Evolutionary conservation across 1,140 invertebrate genomes (phyloP), one percentile per base, ranked within the genome.

Genomic region (Anoplophora glabripennis): DNA sequence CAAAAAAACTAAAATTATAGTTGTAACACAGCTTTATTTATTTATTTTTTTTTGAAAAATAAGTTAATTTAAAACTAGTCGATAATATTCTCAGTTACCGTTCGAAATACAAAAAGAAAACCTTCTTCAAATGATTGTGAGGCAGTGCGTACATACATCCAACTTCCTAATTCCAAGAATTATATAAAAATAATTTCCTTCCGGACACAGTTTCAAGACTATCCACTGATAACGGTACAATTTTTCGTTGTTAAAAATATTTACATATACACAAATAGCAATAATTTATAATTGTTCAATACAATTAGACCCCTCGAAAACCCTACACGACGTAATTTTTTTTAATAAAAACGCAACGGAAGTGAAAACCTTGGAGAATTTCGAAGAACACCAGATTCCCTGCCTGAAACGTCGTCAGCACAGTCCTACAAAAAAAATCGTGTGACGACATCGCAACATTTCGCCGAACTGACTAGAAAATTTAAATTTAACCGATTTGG

Each of bases 11-110:
- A 56, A 61, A 47, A 47, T 59, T 61, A 64, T 51, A 64, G 61
- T 61, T 59, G 55, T 68, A 68, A 68, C 66, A 68, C 66, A 68
- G 66, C 66, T 62, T 63, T 65, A 53, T 61, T n/a, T n/a, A n/a
- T n/a, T n/a, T n/a, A n/a, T n/a, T n/a, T n/a, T n/a, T 60, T 59
- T 51, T 53, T 53, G 34, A 57, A 57, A 54, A 66, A 66, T 57
- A 66, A 65, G 52, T 65, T 65, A 64, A 65, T 56, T 51, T 51
- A 36, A 58, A 53, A 38, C 46, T 51, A 58, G 11, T n/a, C 14
- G 18, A 48, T 59, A 8, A 53, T 44, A 44, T 18, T 53, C 36
- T 59, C 12, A n/a, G 14, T 44, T 36, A n/a, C 34, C 12, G 14
- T 44, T 47, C 41, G 18, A 14, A 15, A 45, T 45, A 45, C 42